Base-by-base conservation (phyloP, 2,888 invertebrate species). In the Phengaris alcon region DNA sequence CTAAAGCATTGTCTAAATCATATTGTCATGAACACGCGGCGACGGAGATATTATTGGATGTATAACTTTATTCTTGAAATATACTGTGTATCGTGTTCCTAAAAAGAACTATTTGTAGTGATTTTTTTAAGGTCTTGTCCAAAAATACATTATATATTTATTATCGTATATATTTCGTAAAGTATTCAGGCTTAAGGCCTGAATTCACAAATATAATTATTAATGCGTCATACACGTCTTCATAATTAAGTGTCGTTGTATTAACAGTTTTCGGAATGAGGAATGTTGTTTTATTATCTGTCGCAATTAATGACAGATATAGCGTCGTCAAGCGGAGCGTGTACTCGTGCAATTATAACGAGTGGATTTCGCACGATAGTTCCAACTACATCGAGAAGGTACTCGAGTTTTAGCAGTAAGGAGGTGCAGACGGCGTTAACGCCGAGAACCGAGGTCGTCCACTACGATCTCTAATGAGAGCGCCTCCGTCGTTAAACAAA, bases 401-500 rank as follows among this genome's bases (percentile, higher is more conserved):
- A 55, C 75, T 75, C 44, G 15, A 48, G 69, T 46, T 69, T 54
- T 44, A 75, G 69, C 69, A 55, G 83, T 80, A 82, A 82, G 78
- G 83, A 80, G 82, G 84, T 87, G 87, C 87, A 86, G 86, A 86
- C 87, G 86, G 84, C 84, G 84, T 86, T 82, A 77, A 81, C 77
- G 76, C 75, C 77, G 75, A 79, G 79, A 77, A 78, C 78, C 76
- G 77, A 78, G 78, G 79, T 79, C 82, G 89, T 88, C 89, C 91
- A 88, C 87, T 88, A 86, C 86, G 84, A 82, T 84, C 88, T 85
- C 90, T 93, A 93, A 93, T 92, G 93, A 93, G 91, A 86, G 87
- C 87, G 87, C 88, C 87, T 88, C 86, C 90, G 86, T 93, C 93
- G 91, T 93, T 93, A 93, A 92, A 93, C 90, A 93, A 93, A 93